Base-by-base conservation (phyloP, 2,113 vertebrate genomes). In the Oryzias melastigma region DNA sequence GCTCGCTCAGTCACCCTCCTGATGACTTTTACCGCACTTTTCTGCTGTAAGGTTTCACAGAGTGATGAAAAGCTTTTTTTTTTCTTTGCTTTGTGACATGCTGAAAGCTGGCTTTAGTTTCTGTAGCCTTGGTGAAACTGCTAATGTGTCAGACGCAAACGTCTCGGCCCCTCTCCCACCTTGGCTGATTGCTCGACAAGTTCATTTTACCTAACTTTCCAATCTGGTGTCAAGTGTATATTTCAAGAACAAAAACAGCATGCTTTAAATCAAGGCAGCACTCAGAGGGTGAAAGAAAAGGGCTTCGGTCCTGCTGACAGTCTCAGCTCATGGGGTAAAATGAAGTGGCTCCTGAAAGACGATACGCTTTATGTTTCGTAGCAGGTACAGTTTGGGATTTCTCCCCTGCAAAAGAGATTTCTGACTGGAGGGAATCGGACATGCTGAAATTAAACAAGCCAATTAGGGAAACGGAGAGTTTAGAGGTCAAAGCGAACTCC, bases 391-490 rank as follows among this genome's bases (percentile, higher is more conserved):
- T 47, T 16, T 62, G 44, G 63, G 75, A 82, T 71, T 66, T 64
- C 54, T 22, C 64, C 62, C 64, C 64, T 57, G 66, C 41, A 77
- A 68, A 74, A 59, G 52, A 63, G 61, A 57, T 65, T 64, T 70
- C 60, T 71, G 72, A 77, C 68, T 67, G 62, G 73, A 83, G 75
- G 73, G 73, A 87, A 68, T 76, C 62, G 73, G 79, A 73, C 67
- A 73, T 70, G 77, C 69, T 74, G 70, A 85, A 88, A 83, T 85
- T 75, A 89, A 86, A 87, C 65, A 73, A 85, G 71, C 84, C 84
- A 88, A 88, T 87, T 91, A 87, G 77, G 69, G 72, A 51, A 81
- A 78, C 67, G 54, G 57, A 75, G 75, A 84, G 82, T 84, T 85
- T 75, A 75, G 77, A 84, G 83, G 85, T 84, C 81, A 82, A 77